Evolutionary conservation across 2,888 invertebrate genomes (phyloP).

Genomic region (Melitaea athalia): DNA sequence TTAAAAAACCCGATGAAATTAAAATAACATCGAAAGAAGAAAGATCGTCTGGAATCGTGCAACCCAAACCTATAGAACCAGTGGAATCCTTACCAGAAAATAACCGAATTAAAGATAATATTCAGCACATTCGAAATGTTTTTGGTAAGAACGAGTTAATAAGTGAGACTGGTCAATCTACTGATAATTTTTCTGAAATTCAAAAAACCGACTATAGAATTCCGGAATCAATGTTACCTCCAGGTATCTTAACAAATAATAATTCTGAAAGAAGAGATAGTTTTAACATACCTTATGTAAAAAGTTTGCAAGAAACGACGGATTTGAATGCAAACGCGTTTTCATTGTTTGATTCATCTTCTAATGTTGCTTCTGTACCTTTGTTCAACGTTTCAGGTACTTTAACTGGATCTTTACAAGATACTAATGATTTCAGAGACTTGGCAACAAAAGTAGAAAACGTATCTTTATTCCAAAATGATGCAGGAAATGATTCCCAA

Average conservation of each 20-base stretch:
- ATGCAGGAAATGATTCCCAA: neutral
- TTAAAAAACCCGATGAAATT: slow-evolving; percentile 17
- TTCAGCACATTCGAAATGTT: neutral
- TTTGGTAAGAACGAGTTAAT: neutral
- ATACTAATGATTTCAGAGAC: slow-evolving; percentile 13
- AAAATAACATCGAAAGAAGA: slow-evolving; percentile 13
- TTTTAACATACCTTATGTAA: neutral
- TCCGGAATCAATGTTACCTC: neutral
- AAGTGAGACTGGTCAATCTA: neutral
- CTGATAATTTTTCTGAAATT: neutral
- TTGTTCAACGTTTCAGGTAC: slow-evolving; percentile 24
- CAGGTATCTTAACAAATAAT: neutral
- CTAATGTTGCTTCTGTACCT: slow-evolving; percentile 13
- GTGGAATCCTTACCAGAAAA: neutral
- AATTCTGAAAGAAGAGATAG: neutral
- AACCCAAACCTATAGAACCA: neutral
- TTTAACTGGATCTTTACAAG: slow-evolving; percentile 6
- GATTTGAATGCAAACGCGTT: slow-evolving; percentile 13
- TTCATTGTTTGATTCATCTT: slow-evolving; percentile 28
- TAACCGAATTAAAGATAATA: neutral
- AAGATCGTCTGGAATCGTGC: slow-evolving; percentile 2
- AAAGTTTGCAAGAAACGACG: neutral
- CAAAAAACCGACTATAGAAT: neutral
- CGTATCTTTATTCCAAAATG: slow-evolving; percentile 14
- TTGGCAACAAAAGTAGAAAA: slow-evolving; percentile 26